Evolutionary conservation across 1,140 invertebrate species (phyloP), one percentile per base, ranked within the genome.

Genomic region (Aphaenogaster ashmeadi): DNA sequence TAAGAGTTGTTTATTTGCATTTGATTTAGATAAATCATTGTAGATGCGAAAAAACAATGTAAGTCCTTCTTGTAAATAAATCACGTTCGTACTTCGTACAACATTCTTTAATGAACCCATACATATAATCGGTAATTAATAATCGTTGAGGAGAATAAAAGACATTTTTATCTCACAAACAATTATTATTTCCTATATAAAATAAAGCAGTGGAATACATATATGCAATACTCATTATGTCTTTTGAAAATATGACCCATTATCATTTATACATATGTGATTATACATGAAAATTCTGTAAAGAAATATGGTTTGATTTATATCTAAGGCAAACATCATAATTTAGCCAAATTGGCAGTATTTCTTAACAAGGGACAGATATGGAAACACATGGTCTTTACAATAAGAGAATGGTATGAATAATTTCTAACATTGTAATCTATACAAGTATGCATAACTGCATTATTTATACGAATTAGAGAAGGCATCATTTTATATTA

Each of bases 11-110:
- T 81, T 21, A 67, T 50, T 88, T 54, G 15, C 64, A 69, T 4
- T 54, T 8, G 86, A 36, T 60, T 89, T 67, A 86, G 52, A 60
- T 54, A 58, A 89, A 69, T 86, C 64, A 87, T 60, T 79, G 27
- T 84, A 90, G n/a, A 18, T 56, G 60, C 79, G 27, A 77, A 79
- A 56, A 86, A 80, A 56, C 58, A 84, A 54, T 87, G 78, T 88
- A 90, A 87, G 54, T 89, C 84, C 87, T 86, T 91, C 36, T 90
- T 90, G 79, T 88, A 91, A 91, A 90, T 92, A 93, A 91, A 92
- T 84, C 83, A 87, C 72, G 86, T 91, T 86, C 77, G 72, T 79
- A 90, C 87, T 84, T 85, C 41, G 64, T 62, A 86, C 58, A 81
- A 56, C 71, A 44, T 88, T 64, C 44, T 81, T 60, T 66, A 33